Base-by-base conservation (phyloP, 1,140 invertebrate species). In the Rhopalosiphum padi region DNA sequence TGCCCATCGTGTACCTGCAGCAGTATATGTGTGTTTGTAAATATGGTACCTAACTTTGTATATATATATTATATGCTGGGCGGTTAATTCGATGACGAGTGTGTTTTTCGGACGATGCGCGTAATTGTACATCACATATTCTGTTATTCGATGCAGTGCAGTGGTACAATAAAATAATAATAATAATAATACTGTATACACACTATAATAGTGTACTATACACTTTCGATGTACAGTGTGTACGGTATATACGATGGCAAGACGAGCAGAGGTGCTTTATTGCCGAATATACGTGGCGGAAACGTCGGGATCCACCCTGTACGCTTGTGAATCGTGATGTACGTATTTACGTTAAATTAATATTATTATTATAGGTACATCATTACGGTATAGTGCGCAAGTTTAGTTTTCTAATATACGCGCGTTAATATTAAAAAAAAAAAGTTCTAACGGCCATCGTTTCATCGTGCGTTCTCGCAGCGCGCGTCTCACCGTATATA, bases 21-120 rank as follows among this genome's bases (percentile, higher is more conserved):
- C 30, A n/a, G 21, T n/a, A 15, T n/a, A 15, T n/a, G 30, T 77
- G 60, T 77, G 60, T 68, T 68, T 68, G 60, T 60, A 30, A n/a
- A 77, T 68, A 68, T n/a, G n/a, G 15, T 30, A 18, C 30, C 30
- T 30, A 18, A 30, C 60, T 68, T 15, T 68, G n/a, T 18, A 8
- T 68, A n/a, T 68, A 68, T 68, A 53, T 23, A 53, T 53, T n/a
- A n/a, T 68, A 11, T 37, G 85, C 9, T 43, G 37, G 83, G 25
- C 23, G 83, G 85, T 86, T 86, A 86, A 86, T 86, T 86, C 85
- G 83, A 85, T 85, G 83, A 85, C 83, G 43, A 46, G 43, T 86
- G 46, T 41, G 85, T 86, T 86, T 86, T 86, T 86, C 41, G 43
- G 85, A 86, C 41, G 83, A 85, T 88, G 46, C 46, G 43, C 43